Evolutionary conservation across 64 coral and sea anemone genomes (phyloP).

Genomic region (Exaiptasia diaphana): DNA sequence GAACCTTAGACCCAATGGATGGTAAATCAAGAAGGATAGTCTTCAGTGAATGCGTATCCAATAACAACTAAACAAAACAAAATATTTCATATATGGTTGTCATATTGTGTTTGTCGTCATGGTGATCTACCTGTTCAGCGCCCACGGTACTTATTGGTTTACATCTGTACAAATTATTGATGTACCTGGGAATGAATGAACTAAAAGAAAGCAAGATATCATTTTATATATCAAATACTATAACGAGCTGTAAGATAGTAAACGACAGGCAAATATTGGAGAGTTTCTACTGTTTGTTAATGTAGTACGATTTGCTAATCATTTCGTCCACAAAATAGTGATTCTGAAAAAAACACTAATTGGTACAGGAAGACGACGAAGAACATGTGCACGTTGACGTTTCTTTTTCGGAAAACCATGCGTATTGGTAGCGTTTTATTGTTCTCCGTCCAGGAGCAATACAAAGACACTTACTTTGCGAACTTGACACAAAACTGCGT

Average conservation of each 20-base stretch:
- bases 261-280: too few species aligned
- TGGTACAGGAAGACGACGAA: too few species aligned
- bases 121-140: conserved; percentile 76
- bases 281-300: too few species aligned
- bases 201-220: conserved; percentile 39
- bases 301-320: too few species aligned
- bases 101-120: background rate
- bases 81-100: background rate
- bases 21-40: conserved; percentile 88
- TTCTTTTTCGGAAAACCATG: too few species aligned
- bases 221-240: too few species aligned
- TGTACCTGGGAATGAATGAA: conserved; percentile 93
- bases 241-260: too few species aligned
- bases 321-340: too few species aligned
- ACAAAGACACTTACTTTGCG: conserved; percentile 74
- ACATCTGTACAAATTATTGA: conserved; percentile 97
- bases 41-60: conserved; percentile 95
- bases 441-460: background rate
- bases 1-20: conserved; percentile 82
- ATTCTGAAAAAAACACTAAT: too few species aligned
- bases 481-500: conserved; percentile 99
- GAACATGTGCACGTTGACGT: too few species aligned
- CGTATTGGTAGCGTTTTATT: too few species aligned
- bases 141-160: conserved; percentile 96
- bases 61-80: conserved; percentile 59